Evolutionary conservation across 2,797 vertebrate species (phyloP).

Genomic region (Lutjanus campechanus): DNA sequence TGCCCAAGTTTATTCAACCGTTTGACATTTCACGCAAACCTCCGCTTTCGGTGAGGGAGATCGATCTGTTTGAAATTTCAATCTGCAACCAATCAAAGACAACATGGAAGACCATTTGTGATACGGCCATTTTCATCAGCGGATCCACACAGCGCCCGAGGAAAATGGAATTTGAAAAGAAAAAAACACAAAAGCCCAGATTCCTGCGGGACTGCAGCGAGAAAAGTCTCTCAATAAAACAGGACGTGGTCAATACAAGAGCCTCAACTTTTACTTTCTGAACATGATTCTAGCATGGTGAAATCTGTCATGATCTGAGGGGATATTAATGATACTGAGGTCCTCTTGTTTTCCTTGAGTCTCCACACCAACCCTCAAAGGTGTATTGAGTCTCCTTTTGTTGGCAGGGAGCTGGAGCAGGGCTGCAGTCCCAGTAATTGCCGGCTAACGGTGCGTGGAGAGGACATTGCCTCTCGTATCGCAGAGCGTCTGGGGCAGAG

Average conservation of each 20-base stretch:
- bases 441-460: slow-evolving; percentile 63
- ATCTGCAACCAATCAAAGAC: slow-evolving; percentile 65
- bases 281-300: neutral
- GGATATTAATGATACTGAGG: slow-evolving; percentile 25
- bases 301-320: slow-evolving; percentile 33
- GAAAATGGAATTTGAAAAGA: slow-evolving; percentile 51
- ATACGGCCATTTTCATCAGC: slow-evolving; percentile 45
- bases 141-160: neutral
- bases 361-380: slow-evolving; percentile 28
- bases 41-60: slow-evolving; percentile 30
- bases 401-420: slow-evolving; percentile 41
- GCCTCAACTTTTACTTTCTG: no score
- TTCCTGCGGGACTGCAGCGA: slow-evolving; percentile 38
- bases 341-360: slow-evolving; percentile 29
- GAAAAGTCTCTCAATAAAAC: slow-evolving; percentile 45
- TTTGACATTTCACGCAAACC: slow-evolving; percentile 50
- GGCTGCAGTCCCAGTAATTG: slow-evolving; percentile 64
- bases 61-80: slow-evolving; percentile 64
- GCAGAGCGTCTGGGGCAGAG: slow-evolving; percentile 38
- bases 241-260: slow-evolving; percentile 15
- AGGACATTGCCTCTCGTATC: slow-evolving; percentile 60
- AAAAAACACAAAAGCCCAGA: slow-evolving; percentile 31
- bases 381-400: slow-evolving; percentile 52
- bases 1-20: slow-evolving; percentile 43
- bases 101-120: slow-evolving; percentile 61